Evolutionary conservation across 2,888 invertebrate species (phyloP).

Genomic region (Julus scandinavius): DNA sequence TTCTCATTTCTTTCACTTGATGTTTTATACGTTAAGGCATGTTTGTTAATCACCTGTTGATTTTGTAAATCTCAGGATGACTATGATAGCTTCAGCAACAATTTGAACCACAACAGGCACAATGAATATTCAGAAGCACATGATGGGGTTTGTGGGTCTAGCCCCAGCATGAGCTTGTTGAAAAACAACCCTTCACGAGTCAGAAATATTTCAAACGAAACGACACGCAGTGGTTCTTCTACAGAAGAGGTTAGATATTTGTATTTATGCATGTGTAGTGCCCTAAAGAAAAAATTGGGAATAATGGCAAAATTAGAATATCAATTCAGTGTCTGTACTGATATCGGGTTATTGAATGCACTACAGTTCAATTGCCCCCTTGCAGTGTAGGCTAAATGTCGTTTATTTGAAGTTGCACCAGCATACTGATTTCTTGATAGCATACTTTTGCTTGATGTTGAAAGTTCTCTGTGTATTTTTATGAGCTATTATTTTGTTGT

Average conservation of each 20-base stretch:
- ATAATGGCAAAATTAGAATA: too few relatives aligned
- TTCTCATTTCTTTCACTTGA: not conserved
- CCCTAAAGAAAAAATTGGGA: too few relatives aligned
- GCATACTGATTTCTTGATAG: too few relatives aligned
- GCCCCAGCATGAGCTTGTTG: not conserved
- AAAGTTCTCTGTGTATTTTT: too few relatives aligned
- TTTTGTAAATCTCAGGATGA: not conserved
- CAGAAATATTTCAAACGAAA: constrained; percentile 56
- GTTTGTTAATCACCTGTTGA: not conserved
- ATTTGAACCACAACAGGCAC: not conserved
- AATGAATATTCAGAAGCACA: not conserved
- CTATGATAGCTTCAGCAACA: constrained; percentile 5
- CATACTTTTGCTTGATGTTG: too few relatives aligned
- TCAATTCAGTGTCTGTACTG: too few relatives aligned
- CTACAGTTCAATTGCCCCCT: too few relatives aligned
- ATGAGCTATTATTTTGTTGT: too few relatives aligned
- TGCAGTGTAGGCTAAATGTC: too few relatives aligned
- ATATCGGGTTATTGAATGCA: too few relatives aligned
- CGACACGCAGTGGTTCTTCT: constrained; percentile 53
- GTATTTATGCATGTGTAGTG: not conserved
- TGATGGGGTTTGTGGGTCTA: constrained; percentile 19
- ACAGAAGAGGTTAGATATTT: constrained; percentile 55
- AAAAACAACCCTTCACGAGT: constrained; percentile 35
- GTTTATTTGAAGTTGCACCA: too few relatives aligned
- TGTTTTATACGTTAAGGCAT: not conserved